Base-by-base conservation (phyloP, 1,140 invertebrate genomes). In the Atta colombica region DNA sequence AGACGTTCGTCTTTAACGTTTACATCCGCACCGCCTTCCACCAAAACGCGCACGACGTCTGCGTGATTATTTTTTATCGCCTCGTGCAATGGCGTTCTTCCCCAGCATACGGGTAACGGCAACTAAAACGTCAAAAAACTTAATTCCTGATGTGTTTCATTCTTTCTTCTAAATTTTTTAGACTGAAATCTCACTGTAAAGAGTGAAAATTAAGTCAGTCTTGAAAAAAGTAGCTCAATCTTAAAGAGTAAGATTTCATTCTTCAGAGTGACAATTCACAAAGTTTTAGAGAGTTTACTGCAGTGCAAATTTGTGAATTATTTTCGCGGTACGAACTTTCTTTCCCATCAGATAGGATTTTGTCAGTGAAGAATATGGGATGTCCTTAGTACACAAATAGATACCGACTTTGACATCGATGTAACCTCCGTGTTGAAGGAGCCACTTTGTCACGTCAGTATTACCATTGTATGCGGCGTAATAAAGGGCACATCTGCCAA, bases 11-110 rank as follows among this genome's bases (percentile, higher is more conserved):
- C 89, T 25, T 63, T 7, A 8, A 7, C 58, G 21, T 90, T 87
- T 1, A 75, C 88, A 16, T 90, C 12, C 1, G 86, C 78, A 1
- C 49, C 55, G 18, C n/a, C 69, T 2, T 90, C 21, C 39, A 94
- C 71, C 35, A 94, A 74, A 18, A 89, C 21, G 18, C 49, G 49
- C 1, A 93, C 93, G 2, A 93, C 87, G 10, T 89, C 86, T 0
- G 86, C 69, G 28, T 92, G 78, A 87, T 91, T 89, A 68, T 87
- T 80, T 89, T 90, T 92, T 18, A 89, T 92, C 8, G 93, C 93
- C 49, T 93, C 81, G 12, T 94, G 93, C 51, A 94, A 61, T 0
- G 93, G 85, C 10, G 93, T 93, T 69, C 92, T 87, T 5, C 90
- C 93, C 88, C 89, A 92, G 86, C 91, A 93, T 25, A 88, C 65